A percentile compares a stretch with the other conserved stretches of the same genome.
Conservation (phyloP, 2,888 invertebrate species). For the Criorhina ranunculi region DNA sequence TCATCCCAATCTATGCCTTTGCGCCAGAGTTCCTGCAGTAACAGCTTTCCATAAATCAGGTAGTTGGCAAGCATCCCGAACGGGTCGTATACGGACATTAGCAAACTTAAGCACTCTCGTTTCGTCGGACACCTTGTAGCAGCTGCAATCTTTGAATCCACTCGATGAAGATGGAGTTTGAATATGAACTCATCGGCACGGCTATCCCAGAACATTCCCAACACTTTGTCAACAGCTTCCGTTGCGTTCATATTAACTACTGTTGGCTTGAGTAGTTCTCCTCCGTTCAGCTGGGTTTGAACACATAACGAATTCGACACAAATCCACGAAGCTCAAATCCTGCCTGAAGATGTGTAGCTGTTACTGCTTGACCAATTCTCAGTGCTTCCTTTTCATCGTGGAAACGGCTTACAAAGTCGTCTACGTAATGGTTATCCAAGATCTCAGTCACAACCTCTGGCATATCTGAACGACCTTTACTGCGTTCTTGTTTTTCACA, state of each 20-base stretch:
- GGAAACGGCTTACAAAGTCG: constrained; percentile 47
- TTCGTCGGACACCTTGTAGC: constrained; percentile 71
- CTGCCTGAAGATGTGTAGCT: constrained; percentile 4
- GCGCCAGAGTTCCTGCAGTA: constrained; percentile 48
- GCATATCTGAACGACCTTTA: constrained; percentile 34
- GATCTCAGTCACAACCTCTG: constrained; percentile 53
- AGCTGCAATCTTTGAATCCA: constrained; percentile 28
- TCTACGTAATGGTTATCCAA: constrained; percentile 62
- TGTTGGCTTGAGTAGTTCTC: neutral
- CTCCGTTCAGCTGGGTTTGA: neutral
- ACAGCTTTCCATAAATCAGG: constrained; percentile 45
- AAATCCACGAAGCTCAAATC: constrained; percentile 31
- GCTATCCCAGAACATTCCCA: constrained; percentile 76
- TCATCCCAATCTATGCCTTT: constrained; percentile 56
- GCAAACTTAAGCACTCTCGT: constrained; percentile 69
- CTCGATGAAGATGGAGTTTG: constrained; percentile 49
- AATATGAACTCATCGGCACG: constrained; percentile 36
- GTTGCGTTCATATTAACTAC: constrained; percentile 9
- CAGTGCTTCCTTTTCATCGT: constrained; percentile 28
- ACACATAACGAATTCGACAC: constrained; percentile 20
- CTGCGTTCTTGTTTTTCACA: constrained; percentile 67
- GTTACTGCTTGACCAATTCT: constrained; percentile 19
- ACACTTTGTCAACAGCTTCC: constrained; percentile 48
- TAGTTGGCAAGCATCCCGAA: constrained; percentile 76
- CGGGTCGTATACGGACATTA: constrained; percentile 79